A percentile compares a stretch with the other conserved stretches of the same genome.
Conservation (phyloP, 2,113 vertebrate genomes). For the Budorcas taxicolor region DNA sequence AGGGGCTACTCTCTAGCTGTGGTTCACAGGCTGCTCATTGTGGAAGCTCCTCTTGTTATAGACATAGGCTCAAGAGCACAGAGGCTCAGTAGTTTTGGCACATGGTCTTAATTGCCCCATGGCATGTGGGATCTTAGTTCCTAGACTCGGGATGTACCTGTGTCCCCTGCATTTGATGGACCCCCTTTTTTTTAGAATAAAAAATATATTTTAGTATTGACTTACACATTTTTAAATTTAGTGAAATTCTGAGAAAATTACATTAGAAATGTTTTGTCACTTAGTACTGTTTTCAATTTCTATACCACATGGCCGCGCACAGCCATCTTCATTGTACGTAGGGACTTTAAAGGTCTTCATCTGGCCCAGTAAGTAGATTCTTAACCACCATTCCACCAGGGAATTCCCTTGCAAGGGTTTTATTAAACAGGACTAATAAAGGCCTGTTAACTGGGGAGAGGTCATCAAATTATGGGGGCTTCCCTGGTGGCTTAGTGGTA, state of each 20-base stretch:
- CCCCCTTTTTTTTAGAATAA: neutral
- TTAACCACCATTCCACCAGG: neutral
- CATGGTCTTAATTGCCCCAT: neutral
- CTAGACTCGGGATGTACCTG: neutral
- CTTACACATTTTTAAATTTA: neutral
- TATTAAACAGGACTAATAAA: neutral
- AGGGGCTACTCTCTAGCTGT: neutral
- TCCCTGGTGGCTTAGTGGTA: neutral
- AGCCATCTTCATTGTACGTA: neutral
- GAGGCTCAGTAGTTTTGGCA: neutral
- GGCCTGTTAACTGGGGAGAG: neutral
- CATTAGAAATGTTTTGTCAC: neutral
- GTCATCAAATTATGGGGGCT: neutral
- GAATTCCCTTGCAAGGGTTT: neutral
- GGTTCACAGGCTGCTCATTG: neutral
- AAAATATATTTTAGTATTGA: neutral
- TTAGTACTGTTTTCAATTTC: neutral
- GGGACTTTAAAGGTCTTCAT: neutral
- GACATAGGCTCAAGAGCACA: neutral
- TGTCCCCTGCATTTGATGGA: neutral
- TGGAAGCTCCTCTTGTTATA: neutral
- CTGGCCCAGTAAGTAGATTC: neutral
- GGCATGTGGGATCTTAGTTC: neutral
- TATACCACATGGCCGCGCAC: neutral
- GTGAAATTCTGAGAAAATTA: neutral